Evolutionary conservation across 1,140 invertebrate species (phyloP).

Genomic region (Bombus vancouverensis): DNA sequence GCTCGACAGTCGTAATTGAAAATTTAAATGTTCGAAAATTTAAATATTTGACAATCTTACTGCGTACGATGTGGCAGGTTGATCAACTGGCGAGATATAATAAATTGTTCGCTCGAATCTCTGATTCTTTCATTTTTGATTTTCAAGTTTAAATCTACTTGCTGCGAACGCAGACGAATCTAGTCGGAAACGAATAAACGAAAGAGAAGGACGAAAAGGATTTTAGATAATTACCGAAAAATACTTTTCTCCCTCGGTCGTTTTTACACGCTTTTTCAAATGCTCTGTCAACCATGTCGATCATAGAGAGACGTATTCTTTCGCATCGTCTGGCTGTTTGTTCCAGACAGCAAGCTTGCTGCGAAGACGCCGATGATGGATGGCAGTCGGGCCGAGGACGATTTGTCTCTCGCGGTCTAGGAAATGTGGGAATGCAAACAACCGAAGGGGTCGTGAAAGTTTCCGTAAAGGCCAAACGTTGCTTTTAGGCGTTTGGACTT

Average conservation of each 20-base stretch:
- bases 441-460: slow-evolving; percentile 26
- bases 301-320: slow-evolving; percentile 19
- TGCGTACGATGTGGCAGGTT: too few relatives aligned
- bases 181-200: neutral
- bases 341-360: slow-evolving; percentile 19
- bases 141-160: too few relatives aligned
- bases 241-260: neutral
- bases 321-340: slow-evolving; percentile 15
- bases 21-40: too few relatives aligned
- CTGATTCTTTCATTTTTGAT: too few relatives aligned
- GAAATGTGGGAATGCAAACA: slow-evolving; percentile 57
- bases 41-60: too few relatives aligned
- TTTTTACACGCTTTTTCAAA: neutral
- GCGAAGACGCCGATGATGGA: slow-evolving; percentile 56
- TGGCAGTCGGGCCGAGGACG: slow-evolving; percentile 45
- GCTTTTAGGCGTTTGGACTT: neutral
- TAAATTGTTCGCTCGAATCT: too few relatives aligned
- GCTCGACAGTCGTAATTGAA: neutral
- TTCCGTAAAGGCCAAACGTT: slow-evolving; percentile 36
- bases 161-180: neutral
- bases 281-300: slow-evolving; percentile 2
- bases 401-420: slow-evolving; percentile 57
- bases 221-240: slow-evolving; percentile 23
- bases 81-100: too few relatives aligned
- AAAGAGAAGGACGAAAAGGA: neutral